These are phyloP conservation scores for Amiota communis DNA, from an alignment of 2,888 invertebrate genomes.

Conservation along the genomic window DNA sequence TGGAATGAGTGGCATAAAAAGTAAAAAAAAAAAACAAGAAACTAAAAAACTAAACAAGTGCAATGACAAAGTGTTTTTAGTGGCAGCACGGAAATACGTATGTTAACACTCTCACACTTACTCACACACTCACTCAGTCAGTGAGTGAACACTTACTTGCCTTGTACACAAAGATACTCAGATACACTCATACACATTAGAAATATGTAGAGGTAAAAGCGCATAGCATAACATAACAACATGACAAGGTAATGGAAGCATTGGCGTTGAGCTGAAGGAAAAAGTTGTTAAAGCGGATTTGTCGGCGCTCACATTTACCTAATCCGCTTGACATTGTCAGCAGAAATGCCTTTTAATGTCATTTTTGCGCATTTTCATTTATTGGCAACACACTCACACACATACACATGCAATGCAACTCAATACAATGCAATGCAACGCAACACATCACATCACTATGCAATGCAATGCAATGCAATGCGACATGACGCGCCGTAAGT, in stretches of 20 bases:
- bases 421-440: constrained; percentile 13
- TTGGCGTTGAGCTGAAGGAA: no score
- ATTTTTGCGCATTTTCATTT: constrained; percentile 43
- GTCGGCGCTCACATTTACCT: constrained; percentile 40
- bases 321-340: constrained; percentile 63
- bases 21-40: no score
- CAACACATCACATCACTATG: constrained; percentile 26
- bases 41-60: no score
- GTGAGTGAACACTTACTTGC: no score
- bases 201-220: neutral
- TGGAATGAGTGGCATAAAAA: no score
- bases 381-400: no score
- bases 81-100: no score
- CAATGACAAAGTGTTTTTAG: no score
- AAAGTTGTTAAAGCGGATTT: constrained; percentile 24
- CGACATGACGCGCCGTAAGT: neutral
- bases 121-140: neutral
- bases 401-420: neutral
- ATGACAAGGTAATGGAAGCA: no score
- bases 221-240: constrained; percentile 1
- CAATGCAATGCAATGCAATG: neutral
- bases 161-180: no score
- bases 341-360: constrained; percentile 56
- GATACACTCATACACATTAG: neutral
- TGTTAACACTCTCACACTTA: no score